A percentile compares a stretch with the other conserved stretches of the same genome.
Evolutionary conservation across 2,797 vertebrate genomes (phyloP).

Genomic region (Cynopterus sphinx): DNA sequence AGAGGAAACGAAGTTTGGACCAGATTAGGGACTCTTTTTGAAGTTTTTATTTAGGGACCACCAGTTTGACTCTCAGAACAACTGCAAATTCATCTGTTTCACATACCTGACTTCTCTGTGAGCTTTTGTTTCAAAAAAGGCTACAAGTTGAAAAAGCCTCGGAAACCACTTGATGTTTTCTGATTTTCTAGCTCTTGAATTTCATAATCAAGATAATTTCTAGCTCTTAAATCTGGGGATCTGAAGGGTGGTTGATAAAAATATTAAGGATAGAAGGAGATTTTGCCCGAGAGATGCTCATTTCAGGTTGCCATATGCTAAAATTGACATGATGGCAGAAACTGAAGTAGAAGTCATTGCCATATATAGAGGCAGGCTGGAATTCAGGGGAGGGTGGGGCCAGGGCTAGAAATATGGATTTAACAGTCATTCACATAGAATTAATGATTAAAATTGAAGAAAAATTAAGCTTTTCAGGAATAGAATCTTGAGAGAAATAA

Average conservation of each 20-base stretch:
- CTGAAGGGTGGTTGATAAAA: neutral
- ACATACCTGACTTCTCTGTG: constrained; percentile 5
- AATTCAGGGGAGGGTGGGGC: neutral
- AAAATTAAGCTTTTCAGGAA: neutral
- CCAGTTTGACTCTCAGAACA: constrained; percentile 5
- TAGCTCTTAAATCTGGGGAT: neutral
- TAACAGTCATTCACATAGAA: neutral
- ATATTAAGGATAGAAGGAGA: neutral
- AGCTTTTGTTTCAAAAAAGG: constrained; percentile 40
- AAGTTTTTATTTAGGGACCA: constrained; percentile 43
- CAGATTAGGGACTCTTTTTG: constrained; percentile 56
- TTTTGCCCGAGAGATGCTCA: neutral
- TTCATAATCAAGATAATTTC: constrained; percentile 28
- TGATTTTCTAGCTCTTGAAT: neutral
- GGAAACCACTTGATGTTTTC: neutral
- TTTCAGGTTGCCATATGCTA: neutral
- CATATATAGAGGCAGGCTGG: neutral
- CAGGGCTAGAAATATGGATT: neutral
- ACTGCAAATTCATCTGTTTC: constrained; percentile 38
- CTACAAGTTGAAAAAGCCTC: neutral
- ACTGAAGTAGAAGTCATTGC: neutral
- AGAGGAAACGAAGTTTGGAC: constrained; percentile 26
- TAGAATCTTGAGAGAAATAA: neutral
- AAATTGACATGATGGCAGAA: neutral
- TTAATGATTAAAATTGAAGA: neutral